Conservation (phyloP, 2,113 vertebrate genomes). For the Fulica atra region DNA sequence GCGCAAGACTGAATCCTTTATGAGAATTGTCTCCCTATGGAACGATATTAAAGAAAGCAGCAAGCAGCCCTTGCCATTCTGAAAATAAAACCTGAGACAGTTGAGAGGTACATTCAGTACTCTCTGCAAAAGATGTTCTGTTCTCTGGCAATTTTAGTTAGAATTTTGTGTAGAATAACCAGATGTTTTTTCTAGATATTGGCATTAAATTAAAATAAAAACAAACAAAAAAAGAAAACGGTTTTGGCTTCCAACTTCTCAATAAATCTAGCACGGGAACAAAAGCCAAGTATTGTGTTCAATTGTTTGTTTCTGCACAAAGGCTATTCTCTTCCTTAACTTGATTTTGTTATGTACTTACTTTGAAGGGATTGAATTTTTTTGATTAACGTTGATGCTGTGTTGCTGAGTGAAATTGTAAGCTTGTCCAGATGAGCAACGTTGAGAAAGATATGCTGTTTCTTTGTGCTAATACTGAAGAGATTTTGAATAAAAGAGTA, state of each 20-base stretch:
- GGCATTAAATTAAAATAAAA: conserved; percentile 43
- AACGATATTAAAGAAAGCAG: background rate
- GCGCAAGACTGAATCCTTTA: background rate
- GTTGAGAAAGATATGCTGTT: conserved; percentile 24
- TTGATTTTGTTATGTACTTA: conserved; percentile 52
- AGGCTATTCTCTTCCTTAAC: conserved; percentile 35
- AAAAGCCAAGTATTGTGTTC: conserved; percentile 47
- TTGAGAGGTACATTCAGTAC: conserved; percentile 36
- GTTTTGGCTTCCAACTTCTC: conserved; percentile 44
- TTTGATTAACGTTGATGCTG: background rate
- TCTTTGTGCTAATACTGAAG: background rate
- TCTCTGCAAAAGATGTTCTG: conserved; percentile 10
- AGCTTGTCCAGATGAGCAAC: conserved; percentile 30
- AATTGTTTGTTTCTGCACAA: conserved; percentile 57
- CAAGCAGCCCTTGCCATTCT: background rate
- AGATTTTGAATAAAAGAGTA: conserved; percentile 6
- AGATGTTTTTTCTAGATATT: conserved; percentile 58
- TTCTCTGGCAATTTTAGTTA: conserved; percentile 39
- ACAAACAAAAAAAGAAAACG: background rate
- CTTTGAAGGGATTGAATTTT: conserved; percentile 20
- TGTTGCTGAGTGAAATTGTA: conserved; percentile 23
- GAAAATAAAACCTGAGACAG: conserved; percentile 26
- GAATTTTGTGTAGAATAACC: conserved; percentile 26
- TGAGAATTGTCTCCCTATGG: background rate
- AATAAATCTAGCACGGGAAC: conserved; percentile 57